Evolutionary conservation across 2,113 vertebrate species (phyloP).

Genomic region (Malaclemys terrapin): DNA sequence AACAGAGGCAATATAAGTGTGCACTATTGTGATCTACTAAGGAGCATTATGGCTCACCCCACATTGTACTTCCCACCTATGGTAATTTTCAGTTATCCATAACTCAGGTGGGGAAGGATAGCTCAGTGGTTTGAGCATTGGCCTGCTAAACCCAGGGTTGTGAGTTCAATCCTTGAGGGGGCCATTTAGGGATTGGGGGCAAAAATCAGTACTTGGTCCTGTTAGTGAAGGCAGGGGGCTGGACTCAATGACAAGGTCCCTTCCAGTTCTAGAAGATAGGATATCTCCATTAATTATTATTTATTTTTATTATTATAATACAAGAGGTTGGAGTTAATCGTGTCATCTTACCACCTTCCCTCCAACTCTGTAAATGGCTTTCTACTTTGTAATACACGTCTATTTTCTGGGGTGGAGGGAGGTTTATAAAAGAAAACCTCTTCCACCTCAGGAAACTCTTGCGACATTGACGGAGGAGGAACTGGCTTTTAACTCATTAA

Average conservation of each 20-base stretch:
- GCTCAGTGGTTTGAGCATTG: too few relatives aligned
- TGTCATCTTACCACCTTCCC: neutral
- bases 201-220: too few relatives aligned
- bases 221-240: too few relatives aligned
- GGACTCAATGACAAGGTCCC: too few relatives aligned
- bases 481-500: neutral
- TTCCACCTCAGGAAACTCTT: slow-evolving; percentile 33
- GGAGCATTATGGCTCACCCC: slow-evolving; percentile 6
- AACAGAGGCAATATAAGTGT: slow-evolving; percentile 1
- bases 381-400: slow-evolving; percentile 14
- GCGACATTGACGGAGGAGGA: slow-evolving; percentile 36
- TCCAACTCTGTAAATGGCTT: neutral
- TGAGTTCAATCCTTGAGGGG: too few relatives aligned
- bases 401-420: neutral
- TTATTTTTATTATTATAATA: neutral
- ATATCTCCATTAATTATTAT: too few relatives aligned
- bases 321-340: neutral
- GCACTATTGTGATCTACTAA: neutral
- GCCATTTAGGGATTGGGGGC: too few relatives aligned
- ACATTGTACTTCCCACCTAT: neutral
- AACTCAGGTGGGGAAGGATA: too few relatives aligned
- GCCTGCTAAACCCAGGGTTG: too few relatives aligned
- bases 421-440: slow-evolving; percentile 46
- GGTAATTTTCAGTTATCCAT: neutral
- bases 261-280: too few relatives aligned